Evolutionary conservation across 2,797 vertebrate genomes (phyloP), one percentile per base, ranked within the genome.

Genomic region (Sardinella longiceps): DNA sequence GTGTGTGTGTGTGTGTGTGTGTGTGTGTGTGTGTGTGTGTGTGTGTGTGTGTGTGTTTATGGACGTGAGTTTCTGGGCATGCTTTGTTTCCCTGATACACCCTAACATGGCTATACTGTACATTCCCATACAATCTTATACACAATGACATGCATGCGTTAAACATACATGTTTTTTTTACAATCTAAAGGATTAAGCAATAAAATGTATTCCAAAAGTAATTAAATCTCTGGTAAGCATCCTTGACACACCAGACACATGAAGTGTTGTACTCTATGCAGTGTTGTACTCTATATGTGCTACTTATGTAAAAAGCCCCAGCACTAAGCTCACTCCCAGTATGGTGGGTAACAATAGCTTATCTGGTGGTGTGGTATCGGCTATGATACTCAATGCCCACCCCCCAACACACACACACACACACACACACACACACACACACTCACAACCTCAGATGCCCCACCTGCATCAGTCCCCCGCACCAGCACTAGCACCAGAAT

Each of bases 351-450:
- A 77, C 43, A 15, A 37, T 37, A 23, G 70, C 70, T 77, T 77
- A 37, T 10, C 33, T 77, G 70, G 63, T 53, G 80, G 23, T 80
- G 43, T 39, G 0, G 53, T 83, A 84, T 81, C 80, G 53, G 37
- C 15, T 18, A 28, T 25, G 48, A 82, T 82, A 77, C 70, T 18
- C 70, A 4, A 18, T 23, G 33, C 14, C 70, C 74, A n/a, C n/a
- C 33, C 30, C 30, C 30, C 30, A 66, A 12, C 30, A 18, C 66
- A 18, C 66, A 30, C 25, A n/a, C 20, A 58, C 20, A n/a, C 56
- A 60, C 46, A 48, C 46, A 48, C 51, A 15, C 6, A 56, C 51
- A 56, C 58, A 28, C 58, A 60, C n/a, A 30, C 1, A 63, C 63
- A 70, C 58, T 37, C 28, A 20, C 30, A 0, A 66, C 28, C 63